Base-by-base conservation (phyloP, 2,113 vertebrate species). In the Myrmecophaga tridactyla region DNA sequence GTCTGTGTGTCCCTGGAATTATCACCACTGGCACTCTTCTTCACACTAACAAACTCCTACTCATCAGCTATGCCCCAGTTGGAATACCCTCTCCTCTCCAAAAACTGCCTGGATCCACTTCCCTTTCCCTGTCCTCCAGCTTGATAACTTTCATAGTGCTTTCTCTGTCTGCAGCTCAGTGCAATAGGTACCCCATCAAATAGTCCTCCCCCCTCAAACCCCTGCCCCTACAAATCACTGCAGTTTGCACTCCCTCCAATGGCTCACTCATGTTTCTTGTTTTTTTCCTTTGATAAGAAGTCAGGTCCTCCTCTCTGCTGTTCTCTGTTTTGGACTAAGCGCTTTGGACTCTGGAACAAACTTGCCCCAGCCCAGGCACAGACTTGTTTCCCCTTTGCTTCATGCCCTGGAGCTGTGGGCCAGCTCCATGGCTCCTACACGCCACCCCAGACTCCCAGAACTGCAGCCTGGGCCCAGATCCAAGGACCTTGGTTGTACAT, bases 21-120 rank as follows among this genome's bases (percentile, higher is more conserved):
- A 91, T 63, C 69, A 60, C 27, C 63, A 41, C 60, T 82, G 46
- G 77, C 21, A 73, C 62, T 92, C 41, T 23, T 13, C 63, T 95
- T 95, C 15, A 67, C 13, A 80, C 23, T 12, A 53, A 58, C 58
- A 86, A 93, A 93, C 94, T 94, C 89, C 78, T 96, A 89, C 36
- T 93, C 58, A 51, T 31, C 67, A 90, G 34, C 72, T 53, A 41
- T 69, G 69, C 46, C 87, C 86, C 56, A 81, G 7, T 43, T 85
- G 46, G 36, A 90, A 90, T 87, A 48, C 27, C 58, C 77, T 62
- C 27, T 69, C 46, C 80, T 69, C 92, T 76, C 20, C 36, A 41
- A 93, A 88, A 43, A 3, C 14, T 69, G 56, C 43, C 62, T 13
- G 67, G 13, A 63, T 73, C 58, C 65, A 67, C 34, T 31, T 86